Conservation (phyloP, 1,140 invertebrate genomes). For the Macrosteles quadrilineatus region DNA sequence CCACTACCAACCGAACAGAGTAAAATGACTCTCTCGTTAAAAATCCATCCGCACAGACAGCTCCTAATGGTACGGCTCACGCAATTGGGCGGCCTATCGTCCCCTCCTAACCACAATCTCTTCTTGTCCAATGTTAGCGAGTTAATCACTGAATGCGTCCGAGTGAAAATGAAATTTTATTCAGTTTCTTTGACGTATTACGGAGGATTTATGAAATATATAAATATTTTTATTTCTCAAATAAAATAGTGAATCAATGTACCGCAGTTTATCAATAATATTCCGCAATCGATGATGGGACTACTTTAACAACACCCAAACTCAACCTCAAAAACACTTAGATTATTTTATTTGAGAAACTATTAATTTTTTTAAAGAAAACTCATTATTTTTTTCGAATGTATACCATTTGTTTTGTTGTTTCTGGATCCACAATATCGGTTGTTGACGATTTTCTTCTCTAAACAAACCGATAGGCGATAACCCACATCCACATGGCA, state of each 20-base stretch:
- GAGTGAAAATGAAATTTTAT: too few relatives aligned
- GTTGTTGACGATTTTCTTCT: too few relatives aligned
- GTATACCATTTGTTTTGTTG: too few relatives aligned
- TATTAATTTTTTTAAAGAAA: background rate
- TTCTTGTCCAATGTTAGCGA: background rate
- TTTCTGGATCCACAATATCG: background rate
- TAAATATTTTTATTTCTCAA: too few relatives aligned
- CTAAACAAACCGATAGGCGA: too few relatives aligned
- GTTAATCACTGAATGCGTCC: background rate
- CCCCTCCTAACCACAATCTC: background rate
- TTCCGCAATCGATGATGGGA: too few relatives aligned
- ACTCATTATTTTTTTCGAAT: background rate
- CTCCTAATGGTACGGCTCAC: background rate
- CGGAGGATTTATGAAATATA: too few relatives aligned
- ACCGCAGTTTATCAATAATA: too few relatives aligned
- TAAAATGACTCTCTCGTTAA: background rate
- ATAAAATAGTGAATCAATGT: too few relatives aligned
- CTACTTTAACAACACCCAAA: conserved; percentile 21
- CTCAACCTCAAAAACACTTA: background rate
- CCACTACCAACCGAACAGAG: conserved; percentile 38
- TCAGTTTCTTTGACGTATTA: too few relatives aligned
- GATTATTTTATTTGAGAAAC: background rate
- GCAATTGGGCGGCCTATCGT: background rate
- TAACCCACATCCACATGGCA: too few relatives aligned
- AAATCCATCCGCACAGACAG: conserved; percentile 5